Conservation (phyloP, 2,888 invertebrate genomes). For the Psylliodes chrysocephalus region DNA sequence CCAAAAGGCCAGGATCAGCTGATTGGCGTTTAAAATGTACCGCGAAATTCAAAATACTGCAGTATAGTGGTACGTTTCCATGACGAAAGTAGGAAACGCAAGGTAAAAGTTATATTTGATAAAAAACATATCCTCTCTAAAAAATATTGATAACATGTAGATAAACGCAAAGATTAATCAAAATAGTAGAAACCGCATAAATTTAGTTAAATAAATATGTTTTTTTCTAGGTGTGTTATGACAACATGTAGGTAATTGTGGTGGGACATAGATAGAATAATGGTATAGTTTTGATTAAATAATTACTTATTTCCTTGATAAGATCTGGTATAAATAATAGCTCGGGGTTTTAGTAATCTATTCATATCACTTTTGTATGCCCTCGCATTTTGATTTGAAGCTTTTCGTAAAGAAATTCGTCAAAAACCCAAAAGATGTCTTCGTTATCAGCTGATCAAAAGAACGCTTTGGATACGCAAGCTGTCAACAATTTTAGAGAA, state of each 20-base stretch:
- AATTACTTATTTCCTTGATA: slow-evolving; percentile 37
- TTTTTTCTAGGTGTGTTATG: slow-evolving; percentile 19
- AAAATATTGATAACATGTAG: no score
- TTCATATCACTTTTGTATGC: neutral
- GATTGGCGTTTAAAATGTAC: slow-evolving; percentile 30
- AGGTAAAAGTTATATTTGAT: slow-evolving; percentile 11
- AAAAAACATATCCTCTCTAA: no score
- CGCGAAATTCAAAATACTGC: slow-evolving; percentile 40
- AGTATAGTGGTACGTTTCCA: slow-evolving; percentile 33
- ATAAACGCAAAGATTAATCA: neutral
- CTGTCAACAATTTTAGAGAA: slow-evolving; percentile 78
- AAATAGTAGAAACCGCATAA: neutral
- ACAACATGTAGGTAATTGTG: slow-evolving; percentile 9
- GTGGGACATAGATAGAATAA: slow-evolving; percentile 24
- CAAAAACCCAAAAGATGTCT: slow-evolving; percentile 55
- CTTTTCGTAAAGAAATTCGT: slow-evolving; percentile 36
- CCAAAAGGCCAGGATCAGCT: slow-evolving; percentile 31
- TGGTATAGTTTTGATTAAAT: slow-evolving; percentile 34
- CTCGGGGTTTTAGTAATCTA: slow-evolving; percentile 1
- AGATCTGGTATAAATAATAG: slow-evolving; percentile 7
- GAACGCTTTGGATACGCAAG: slow-evolving; percentile 56
- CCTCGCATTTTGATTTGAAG: slow-evolving; percentile 15
- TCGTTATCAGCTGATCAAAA: slow-evolving; percentile 58
- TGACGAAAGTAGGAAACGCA: slow-evolving; percentile 35
- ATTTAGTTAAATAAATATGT: neutral